Evolutionary conservation across 2,797 vertebrate genomes (phyloP), one percentile per base, ranked within the genome.

Genomic region (Benthosema pterotum): DNA sequence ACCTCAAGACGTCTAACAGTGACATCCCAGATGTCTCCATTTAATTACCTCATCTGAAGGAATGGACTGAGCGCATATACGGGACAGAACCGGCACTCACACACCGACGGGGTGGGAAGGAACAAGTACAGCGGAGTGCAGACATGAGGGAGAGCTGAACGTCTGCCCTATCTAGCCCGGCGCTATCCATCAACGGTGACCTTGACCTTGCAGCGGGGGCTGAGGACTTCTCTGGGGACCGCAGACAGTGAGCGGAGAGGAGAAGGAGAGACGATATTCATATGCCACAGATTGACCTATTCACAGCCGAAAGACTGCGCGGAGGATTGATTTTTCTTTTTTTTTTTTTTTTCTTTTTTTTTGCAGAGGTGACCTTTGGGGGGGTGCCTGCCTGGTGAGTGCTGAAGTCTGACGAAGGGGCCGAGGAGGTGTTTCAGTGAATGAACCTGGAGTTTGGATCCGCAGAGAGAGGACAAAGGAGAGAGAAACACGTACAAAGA

Each of bases 321-420:
- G 61, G 59, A 65, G 49, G 71, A 88, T 86, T 85, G 86, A 88
- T 87, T 89, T 82, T 78, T 14, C 3, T 1, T 57, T 17, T 55
- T 47, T 70, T 73, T 60, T 46, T 53, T 65, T 57, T 59, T 81
- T 42, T 64, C n/a, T 25, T 25, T 25, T 25, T 5, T 25, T 25
- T 25, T 71, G 54, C 54, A 72, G 51, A 63, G 74, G 75, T 86
- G 83, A 88, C 84, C 88, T 89, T 85, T 75, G 56, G 52, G 60
- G 28, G 32, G 32, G 71, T 71, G 57, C 22, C 48, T 25, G 74
- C 42, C 63, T 70, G 62, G 65, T 38, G 50, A 57, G 65, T 38
- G 32, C 47, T 72, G 55, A 84, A 73, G 51, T 70, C 65, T 60
- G 55, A 61, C 49, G 66, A 57, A 69, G 50, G 60, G 46, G 32